These are phyloP conservation scores for Sipha flava DNA, from an alignment of 1,140 invertebrate genomes.

Conservation along the genomic window DNA sequence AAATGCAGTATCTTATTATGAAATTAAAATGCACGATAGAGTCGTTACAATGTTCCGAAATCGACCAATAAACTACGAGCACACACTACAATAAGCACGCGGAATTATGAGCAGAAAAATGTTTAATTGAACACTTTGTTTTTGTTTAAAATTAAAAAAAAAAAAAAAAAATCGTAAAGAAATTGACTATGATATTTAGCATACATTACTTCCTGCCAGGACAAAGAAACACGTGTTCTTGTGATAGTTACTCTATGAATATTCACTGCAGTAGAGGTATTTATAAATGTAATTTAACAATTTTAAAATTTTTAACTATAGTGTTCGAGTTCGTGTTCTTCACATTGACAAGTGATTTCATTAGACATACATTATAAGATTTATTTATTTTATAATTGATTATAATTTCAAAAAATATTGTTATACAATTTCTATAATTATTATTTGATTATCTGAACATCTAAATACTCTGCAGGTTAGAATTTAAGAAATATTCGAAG, in stretches of 20 bases:
- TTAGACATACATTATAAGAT: no score
- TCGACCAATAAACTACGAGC: neutral
- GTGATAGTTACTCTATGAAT: neutral
- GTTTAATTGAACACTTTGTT: constrained; percentile 8
- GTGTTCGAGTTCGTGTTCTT: no score
- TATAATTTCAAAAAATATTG: no score
- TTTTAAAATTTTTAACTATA: neutral
- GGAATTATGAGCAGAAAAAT: neutral
- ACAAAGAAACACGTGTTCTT: constrained; percentile 9
- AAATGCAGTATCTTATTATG: no score
- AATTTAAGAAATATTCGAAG: no score
- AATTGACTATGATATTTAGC: neutral
- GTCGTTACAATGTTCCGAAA: neutral
- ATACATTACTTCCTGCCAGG: neutral
- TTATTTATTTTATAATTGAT: no score
- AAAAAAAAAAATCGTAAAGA: neutral
- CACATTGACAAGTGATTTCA: no score
- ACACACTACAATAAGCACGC: neutral
- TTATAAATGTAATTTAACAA: neutral
- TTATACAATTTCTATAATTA: no score
- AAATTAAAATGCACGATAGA: no score
- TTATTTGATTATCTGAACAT: no score
- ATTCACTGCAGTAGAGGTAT: neutral
- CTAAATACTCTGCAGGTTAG: no score
- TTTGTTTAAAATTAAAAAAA: neutral